Evolutionary conservation across 2,797 vertebrate species (phyloP), one percentile per base, ranked within the genome.

Genomic region (Coregonus sp.): DNA sequence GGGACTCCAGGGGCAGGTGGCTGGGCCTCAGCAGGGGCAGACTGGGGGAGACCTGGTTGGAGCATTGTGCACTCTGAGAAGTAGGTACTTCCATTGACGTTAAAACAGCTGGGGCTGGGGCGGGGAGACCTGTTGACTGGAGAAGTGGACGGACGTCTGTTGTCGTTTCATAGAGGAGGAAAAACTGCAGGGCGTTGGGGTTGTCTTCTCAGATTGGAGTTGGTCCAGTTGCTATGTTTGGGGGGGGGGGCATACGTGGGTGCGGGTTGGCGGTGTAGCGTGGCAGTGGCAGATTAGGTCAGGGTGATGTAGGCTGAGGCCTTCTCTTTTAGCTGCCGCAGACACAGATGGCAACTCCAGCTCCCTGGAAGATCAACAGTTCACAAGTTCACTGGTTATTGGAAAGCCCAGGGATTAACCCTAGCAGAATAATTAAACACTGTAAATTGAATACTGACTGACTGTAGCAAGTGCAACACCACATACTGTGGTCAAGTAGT

Each of bases 251-350:
- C 85, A 80, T 37, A 52, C 9, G 33, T 20, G 81, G 76, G 73
- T 75, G 69, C 78, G 86, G 88, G 86, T 84, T 84, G 29, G 87
- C 84, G 74, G 84, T 37, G 31, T 80, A 78, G 82, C 82, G 72
- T 82, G 61, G 68, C 80, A 87, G 72, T 82, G 61, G 68, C 80
- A 87, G 91, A 94, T 94, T 97, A 97, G 91, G 96, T 97, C 83
- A 98, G 94, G 70, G 96, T 98, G 93, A 98, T 98, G 91, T 97
- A 98, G 86, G 97, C 97, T 16, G 97, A 97, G 35, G 97, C 97
- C 91, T 97, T 98, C 86, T 98, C 97, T 87, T 97, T 98, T 90
- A 97, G 93, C 90, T 97, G 97, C 91, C 96, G 95, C 85, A 97
- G 93, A 92, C 97, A 98, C 87, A 97, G 93, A 90, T 97, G 96